Percentiles rank a stretch among this genome's conserved stretches.
These are phyloP conservation scores for Ommatoiulus sabulosus DNA, from an alignment of 2,888 invertebrate species.

Conservation along the genomic window DNA sequence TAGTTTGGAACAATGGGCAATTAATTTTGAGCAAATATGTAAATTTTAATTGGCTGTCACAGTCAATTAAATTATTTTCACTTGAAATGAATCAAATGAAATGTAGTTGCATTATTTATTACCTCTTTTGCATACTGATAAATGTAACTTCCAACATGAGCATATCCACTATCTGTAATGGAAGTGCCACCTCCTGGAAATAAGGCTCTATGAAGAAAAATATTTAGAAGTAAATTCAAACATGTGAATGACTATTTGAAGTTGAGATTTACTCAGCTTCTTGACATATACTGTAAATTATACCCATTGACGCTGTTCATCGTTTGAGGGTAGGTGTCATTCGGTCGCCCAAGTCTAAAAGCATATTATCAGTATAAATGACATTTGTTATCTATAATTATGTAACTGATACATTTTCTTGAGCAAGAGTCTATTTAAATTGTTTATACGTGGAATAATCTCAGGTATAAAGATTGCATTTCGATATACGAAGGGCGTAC, in stretches of 20 bases:
- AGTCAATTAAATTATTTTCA: too few relatives aligned
- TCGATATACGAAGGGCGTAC: too few relatives aligned
- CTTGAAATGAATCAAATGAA: too few relatives aligned
- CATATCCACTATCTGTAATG: slow-evolving; percentile 64
- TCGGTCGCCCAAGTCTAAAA: slow-evolving; percentile 25
- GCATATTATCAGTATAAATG: background rate
- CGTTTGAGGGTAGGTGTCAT: slow-evolving; percentile 15
- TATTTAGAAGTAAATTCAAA: background rate
- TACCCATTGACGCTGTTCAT: slow-evolving; percentile 55
- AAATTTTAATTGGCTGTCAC: too few relatives aligned
- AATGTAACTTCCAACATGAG: slow-evolving; percentile 69
- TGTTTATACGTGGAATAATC: too few relatives aligned
- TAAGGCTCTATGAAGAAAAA: slow-evolving; percentile 73
- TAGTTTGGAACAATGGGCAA: background rate
- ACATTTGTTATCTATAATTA: background rate
- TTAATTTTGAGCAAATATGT: too few relatives aligned
- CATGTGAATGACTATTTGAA: background rate
- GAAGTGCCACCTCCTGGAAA: slow-evolving; percentile 85
- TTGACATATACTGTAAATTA: background rate
- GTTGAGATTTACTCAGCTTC: background rate
- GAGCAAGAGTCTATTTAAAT: too few relatives aligned
- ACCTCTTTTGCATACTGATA: slow-evolving; percentile 55
- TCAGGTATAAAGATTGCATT: too few relatives aligned
- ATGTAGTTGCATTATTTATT: background rate
- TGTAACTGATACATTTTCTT: too few relatives aligned